These are phyloP conservation scores for Microplitis deprimator DNA, from an alignment of 2,888 invertebrate species.

Conservation along the genomic window DNA sequence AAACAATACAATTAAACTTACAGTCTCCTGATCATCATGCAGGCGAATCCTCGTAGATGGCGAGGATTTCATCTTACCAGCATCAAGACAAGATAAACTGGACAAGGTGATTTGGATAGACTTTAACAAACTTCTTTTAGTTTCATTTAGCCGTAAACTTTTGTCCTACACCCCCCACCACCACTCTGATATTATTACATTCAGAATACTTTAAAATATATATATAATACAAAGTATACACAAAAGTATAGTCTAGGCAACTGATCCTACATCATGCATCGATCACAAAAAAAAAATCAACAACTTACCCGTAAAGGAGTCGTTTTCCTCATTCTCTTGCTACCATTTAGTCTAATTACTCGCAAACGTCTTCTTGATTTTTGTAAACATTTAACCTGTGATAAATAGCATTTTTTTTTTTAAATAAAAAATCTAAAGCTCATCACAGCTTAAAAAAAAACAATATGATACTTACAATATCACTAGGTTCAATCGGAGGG, in stretches of 20 bases:
- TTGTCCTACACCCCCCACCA: conserved; percentile 64
- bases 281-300: conserved; percentile 12
- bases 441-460: background rate
- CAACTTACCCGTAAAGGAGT: conserved; percentile 36
- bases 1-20: conserved; percentile 48
- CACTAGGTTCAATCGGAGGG: conserved; percentile 73
- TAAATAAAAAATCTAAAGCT: conserved; percentile 13
- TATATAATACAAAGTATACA: conserved; percentile 25
- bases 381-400: conserved; percentile 74
- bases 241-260: conserved; percentile 3
- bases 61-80: conserved; percentile 61
- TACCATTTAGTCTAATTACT: conserved; percentile 74
- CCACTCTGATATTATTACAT: conserved; percentile 22
- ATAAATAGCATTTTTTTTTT: conserved; percentile 16
- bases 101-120: conserved; percentile 63
- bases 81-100: conserved; percentile 64
- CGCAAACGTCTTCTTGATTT: conserved; percentile 74
- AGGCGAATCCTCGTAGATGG: conserved; percentile 64
- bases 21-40: conserved; percentile 51
- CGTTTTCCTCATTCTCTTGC: conserved; percentile 67
- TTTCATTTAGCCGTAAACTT: conserved; percentile 56
- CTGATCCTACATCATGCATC: conserved; percentile 8
- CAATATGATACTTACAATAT: conserved; percentile 70
- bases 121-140: conserved; percentile 60
- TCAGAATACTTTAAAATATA: conserved; percentile 25